These are phyloP conservation scores for Caenorhabditis virilis DNA, from an alignment of 2,888 invertebrate genomes.

Conservation along the genomic window DNA sequence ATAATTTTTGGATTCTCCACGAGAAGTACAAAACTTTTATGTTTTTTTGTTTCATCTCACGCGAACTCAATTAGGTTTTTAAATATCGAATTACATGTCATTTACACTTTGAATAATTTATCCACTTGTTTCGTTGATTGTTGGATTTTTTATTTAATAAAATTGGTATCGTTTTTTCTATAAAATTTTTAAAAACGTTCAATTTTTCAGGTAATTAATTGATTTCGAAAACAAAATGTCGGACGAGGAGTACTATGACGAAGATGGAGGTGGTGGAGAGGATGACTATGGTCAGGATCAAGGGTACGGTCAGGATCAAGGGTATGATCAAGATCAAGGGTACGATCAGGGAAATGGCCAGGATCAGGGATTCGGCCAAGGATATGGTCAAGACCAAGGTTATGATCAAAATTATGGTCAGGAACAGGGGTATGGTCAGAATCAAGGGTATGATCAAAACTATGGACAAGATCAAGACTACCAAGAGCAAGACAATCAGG, in stretches of 20 bases:
- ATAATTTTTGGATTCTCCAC: no score
- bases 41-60: no score
- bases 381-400: conserved; percentile 3
- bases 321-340: conserved; percentile 11
- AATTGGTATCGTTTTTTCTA: no score
- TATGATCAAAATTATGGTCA: conserved; percentile 8
- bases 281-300: conserved; percentile 2
- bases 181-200: no score
- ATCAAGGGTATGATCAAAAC: conserved; percentile 8
- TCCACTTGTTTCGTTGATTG: no score
- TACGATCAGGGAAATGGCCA: conserved; percentile 7
- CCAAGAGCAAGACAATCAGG: not conserved
- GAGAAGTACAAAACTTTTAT: no score
- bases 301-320: conserved; percentile 10
- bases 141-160: no score
- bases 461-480: not conserved
- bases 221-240: no score
- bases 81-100: no score
- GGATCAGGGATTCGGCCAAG: conserved; percentile 9
- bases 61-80: no score
- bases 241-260: conserved; percentile 28
- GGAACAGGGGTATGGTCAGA: conserved; percentile 13
- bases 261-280: conserved; percentile 21
- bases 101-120: no score
- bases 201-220: no score